A percentile compares a stretch with the other conserved stretches of the same genome.
phyloP scores from a whole-genome alignment of 2,797 vertebrate genomes.

The Pseudomugil gertrudae region DNA sequence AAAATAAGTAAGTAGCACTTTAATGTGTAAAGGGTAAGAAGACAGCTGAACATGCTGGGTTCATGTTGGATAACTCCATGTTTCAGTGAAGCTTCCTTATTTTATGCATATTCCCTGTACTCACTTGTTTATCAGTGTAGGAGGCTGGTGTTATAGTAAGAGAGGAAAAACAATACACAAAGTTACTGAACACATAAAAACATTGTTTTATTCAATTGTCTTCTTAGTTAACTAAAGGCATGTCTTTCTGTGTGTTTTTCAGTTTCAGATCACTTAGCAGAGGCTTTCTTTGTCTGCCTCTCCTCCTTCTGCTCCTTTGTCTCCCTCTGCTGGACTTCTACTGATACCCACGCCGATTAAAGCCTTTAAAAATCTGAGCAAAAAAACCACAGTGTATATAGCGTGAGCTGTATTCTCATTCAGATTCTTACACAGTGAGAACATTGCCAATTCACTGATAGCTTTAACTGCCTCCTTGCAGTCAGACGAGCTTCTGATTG shows the following conservation, averaged over 20 bases:
- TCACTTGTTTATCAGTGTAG: slow-evolving; percentile 60
- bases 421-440: not conserved
- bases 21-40: no score
- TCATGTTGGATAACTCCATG: slow-evolving; percentile 85
- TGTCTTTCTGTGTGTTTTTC: slow-evolving; percentile 82
- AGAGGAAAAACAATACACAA: slow-evolving; percentile 5
- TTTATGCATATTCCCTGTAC: slow-evolving; percentile 79
- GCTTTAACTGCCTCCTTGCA: slow-evolving; percentile 79
- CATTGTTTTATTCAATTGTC: not conserved
- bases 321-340: slow-evolving; percentile 64
- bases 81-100: slow-evolving; percentile 83
- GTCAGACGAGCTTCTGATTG: slow-evolving; percentile 69
- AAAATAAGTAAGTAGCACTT: not conserved
- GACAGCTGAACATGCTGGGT: not conserved
- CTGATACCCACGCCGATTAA: slow-evolving; percentile 43
- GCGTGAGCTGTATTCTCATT: not conserved
- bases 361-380: slow-evolving; percentile 2
- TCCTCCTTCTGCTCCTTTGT: slow-evolving; percentile 74
- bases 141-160: no score
- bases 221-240: slow-evolving; percentile 10
- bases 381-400: not conserved
- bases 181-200: not conserved
- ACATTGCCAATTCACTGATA: slow-evolving; percentile 83
- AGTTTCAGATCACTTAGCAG: slow-evolving; percentile 63
- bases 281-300: slow-evolving; percentile 57